Evolutionary conservation across 2,888 invertebrate genomes (phyloP).

Genomic region (Emesis furor): DNA sequence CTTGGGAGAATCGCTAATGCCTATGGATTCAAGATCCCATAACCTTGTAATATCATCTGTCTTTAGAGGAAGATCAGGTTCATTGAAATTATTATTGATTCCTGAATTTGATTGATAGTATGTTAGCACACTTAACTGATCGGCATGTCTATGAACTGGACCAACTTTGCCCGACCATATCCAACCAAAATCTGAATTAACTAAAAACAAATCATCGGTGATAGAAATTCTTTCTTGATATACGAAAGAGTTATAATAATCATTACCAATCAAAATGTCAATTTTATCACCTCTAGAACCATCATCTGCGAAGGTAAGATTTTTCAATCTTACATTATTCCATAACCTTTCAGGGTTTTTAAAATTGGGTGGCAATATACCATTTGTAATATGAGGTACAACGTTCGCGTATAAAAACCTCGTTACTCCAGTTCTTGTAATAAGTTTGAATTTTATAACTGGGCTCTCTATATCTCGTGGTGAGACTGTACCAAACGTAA

Average conservation of each 20-base stretch:
- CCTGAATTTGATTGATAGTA: slow-evolving; percentile 16
- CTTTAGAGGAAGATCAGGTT: slow-evolving; percentile 59
- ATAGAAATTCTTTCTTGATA: slow-evolving; percentile 44
- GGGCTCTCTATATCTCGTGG: not conserved
- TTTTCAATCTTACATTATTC: not conserved
- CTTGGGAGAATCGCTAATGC: slow-evolving; percentile 68
- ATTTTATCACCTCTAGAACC: not conserved
- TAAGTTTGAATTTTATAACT: not conserved
- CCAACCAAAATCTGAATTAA: slow-evolving; percentile 68
- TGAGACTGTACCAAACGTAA: not conserved
- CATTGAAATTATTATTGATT: slow-evolving; percentile 11
- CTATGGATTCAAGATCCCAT: slow-evolving; percentile 73
- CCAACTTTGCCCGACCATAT: slow-evolving; percentile 47
- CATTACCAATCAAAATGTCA: slow-evolving; percentile 4
- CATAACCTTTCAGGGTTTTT: not conserved
- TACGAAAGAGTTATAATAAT: slow-evolving; percentile 39
- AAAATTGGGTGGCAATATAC: not conserved
- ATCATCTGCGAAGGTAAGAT: not conserved
- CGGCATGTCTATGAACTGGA: not conserved
- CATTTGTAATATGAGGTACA: slow-evolving; percentile 8
- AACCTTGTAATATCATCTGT: slow-evolving; percentile 44
- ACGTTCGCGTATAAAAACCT: not conserved
- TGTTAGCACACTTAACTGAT: slow-evolving; percentile 14
- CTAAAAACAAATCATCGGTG: slow-evolving; percentile 54
- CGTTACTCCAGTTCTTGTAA: not conserved